Conservation (phyloP, 2,888 invertebrate genomes). For the Watsonalla cultraria region DNA sequence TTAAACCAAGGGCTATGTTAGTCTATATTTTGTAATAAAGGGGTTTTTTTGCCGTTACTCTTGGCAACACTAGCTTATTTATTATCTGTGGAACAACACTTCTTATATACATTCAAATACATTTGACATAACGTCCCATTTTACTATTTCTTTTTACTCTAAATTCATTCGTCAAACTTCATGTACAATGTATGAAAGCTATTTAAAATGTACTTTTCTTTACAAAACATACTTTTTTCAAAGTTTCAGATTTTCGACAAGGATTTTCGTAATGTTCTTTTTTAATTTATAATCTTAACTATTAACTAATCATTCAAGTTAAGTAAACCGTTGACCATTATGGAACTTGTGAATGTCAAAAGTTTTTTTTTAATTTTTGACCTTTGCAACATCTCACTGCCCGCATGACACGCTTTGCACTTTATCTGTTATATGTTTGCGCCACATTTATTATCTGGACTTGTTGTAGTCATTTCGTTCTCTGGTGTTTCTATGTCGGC, state of each 20-base stretch:
- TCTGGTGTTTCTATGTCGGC: slow-evolving; percentile 48
- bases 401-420: slow-evolving; percentile 53
- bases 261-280: slow-evolving; percentile 59
- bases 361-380: slow-evolving; percentile 29
- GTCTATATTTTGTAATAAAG: no score
- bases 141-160: slow-evolving; percentile 37
- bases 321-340: slow-evolving; percentile 47
- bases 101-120: background rate
- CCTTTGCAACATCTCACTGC: slow-evolving; percentile 46
- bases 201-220: slow-evolving; percentile 38
- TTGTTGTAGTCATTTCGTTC: slow-evolving; percentile 65
- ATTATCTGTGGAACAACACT: no score
- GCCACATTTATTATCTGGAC: slow-evolving; percentile 17
- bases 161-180: slow-evolving; percentile 41
- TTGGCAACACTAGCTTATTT: no score
- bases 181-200: slow-evolving; percentile 42
- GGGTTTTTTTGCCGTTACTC: no score
- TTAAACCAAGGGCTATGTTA: no score
- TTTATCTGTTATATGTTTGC: slow-evolving; percentile 8
- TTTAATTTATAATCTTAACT: slow-evolving; percentile 46
- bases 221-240: slow-evolving; percentile 55
- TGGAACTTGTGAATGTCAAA: slow-evolving; percentile 22
- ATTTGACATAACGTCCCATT: slow-evolving; percentile 51
- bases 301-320: slow-evolving; percentile 65
- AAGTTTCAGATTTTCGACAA: slow-evolving; percentile 65